Evolutionary conservation across 2,113 vertebrate genomes (phyloP).

Genomic region (Plecotus auritus): DNA sequence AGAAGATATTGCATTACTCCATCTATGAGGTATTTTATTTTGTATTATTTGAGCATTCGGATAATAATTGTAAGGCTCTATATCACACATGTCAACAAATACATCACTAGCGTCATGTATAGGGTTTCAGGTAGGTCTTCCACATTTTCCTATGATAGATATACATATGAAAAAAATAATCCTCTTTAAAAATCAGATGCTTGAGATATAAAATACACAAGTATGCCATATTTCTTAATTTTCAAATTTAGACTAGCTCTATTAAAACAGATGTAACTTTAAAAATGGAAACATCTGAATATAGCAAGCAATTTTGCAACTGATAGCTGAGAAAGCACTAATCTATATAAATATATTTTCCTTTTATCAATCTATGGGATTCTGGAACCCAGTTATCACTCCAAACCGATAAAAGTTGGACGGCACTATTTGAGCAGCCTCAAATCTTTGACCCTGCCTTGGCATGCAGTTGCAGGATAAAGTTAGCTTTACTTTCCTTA

Average conservation of each 20-base stretch:
- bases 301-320: conserved; percentile 50
- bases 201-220: conserved; percentile 26
- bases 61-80: neutral
- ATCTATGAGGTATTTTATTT: neutral
- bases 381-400: conserved; percentile 56
- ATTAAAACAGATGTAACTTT: conserved; percentile 62
- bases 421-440: conserved; percentile 52
- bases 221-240: conserved; percentile 33
- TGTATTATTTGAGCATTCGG: neutral
- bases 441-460: conserved; percentile 64
- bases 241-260: conserved; percentile 27
- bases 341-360: conserved; percentile 63
- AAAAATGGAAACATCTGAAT: conserved; percentile 46
- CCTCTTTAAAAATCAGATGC: conserved; percentile 1
- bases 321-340: conserved; percentile 21
- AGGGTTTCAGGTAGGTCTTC: neutral
- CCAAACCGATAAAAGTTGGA: conserved; percentile 53
- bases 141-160: neutral
- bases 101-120: neutral
- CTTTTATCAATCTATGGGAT: conserved; percentile 60
- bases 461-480: conserved; percentile 52
- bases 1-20: neutral
- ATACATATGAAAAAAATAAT: neutral
- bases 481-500: conserved; percentile 66
- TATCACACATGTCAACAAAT: neutral